Evolutionary conservation across 2,113 vertebrate genomes (phyloP).

Genomic region (Condylura cristata): DNA sequence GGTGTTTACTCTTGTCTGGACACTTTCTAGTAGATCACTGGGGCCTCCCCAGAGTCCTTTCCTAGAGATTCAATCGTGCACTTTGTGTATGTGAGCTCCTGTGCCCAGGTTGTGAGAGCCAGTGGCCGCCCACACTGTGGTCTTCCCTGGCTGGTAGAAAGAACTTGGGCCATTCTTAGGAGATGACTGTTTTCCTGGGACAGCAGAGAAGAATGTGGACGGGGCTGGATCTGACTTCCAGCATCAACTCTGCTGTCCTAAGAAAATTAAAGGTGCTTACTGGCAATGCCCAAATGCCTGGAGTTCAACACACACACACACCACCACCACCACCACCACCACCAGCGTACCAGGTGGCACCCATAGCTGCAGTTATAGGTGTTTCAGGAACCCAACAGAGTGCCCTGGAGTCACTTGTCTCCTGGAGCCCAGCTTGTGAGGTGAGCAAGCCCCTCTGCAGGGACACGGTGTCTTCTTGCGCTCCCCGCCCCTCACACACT

Average conservation of each 20-base stretch:
- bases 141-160: not conserved
- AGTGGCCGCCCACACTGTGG: not conserved
- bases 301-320: not conserved
- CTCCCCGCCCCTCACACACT: not conserved
- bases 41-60: not conserved
- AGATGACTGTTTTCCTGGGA: constrained; percentile 67
- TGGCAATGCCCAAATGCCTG: constrained; percentile 55
- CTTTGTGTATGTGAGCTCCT: not conserved
- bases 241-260: constrained; percentile 7
- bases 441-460: not conserved
- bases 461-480: not conserved
- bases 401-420: not conserved
- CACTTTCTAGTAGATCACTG: not conserved
- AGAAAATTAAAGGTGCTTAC: constrained; percentile 59
- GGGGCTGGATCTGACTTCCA: constrained; percentile 37
- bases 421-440: constrained; percentile 15
- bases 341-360: not conserved
- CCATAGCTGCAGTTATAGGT: constrained; percentile 27
- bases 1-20: not conserved
- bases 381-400: not conserved
- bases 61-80: not conserved
- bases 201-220: constrained; percentile 20
- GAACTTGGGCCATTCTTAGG: constrained; percentile 30
- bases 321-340: too few relatives aligned
- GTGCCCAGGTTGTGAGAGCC: not conserved